Conservation (phyloP, 2,113 vertebrate species). For the Procavia capensis region DNA sequence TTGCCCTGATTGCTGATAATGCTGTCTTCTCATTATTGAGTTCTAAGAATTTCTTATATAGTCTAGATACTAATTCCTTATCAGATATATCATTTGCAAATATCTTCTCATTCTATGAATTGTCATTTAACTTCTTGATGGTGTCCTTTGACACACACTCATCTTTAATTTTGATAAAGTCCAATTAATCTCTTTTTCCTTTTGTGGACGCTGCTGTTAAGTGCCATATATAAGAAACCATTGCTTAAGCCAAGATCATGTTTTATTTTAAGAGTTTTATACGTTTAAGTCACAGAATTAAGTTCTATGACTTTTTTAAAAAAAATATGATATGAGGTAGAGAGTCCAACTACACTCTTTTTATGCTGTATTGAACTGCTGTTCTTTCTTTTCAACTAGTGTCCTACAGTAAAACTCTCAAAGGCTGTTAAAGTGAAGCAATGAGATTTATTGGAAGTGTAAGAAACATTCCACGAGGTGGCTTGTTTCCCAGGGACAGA, state of each 20-base stretch:
- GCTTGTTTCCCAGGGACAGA: too few species aligned
- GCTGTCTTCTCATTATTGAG: too few species aligned
- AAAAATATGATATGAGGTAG: neutral
- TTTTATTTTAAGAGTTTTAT: conserved; percentile 1
- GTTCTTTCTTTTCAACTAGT: conserved; percentile 33
- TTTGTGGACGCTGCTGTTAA: too few species aligned
- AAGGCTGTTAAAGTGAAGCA: too few species aligned
- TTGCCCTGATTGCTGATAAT: too few species aligned
- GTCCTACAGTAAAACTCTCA: too few species aligned
- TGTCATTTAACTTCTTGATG: conserved; percentile 3
- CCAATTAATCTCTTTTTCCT: too few species aligned
- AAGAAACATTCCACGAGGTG: too few species aligned
- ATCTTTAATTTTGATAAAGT: conserved; percentile 26
- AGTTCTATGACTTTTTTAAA: neutral
- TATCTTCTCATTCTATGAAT: neutral
- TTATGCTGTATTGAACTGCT: neutral
- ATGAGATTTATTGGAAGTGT: too few species aligned
- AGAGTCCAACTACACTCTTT: neutral
- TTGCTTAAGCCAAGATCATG: neutral
- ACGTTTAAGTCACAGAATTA: conserved; percentile 35
- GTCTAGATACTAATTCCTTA: neutral
- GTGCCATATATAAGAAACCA: too few species aligned
- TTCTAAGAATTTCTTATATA: neutral
- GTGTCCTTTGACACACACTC: neutral
- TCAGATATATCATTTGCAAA: neutral